Conservation (phyloP, 2,797 vertebrate species). For the Emydoidea blandingii region DNA sequence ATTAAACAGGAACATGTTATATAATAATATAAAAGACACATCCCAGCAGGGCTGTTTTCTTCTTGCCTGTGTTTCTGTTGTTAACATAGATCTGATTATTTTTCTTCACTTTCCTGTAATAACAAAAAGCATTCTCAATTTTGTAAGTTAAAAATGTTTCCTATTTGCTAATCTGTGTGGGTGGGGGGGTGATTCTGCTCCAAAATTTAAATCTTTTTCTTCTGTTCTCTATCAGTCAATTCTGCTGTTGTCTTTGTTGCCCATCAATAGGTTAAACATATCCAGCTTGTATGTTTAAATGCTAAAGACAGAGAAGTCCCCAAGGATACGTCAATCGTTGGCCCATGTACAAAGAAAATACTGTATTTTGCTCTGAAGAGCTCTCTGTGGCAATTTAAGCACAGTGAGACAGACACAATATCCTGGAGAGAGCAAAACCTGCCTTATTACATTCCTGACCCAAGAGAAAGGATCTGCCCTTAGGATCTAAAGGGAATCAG, state of each 20-base stretch:
- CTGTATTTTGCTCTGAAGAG: constrained; percentile 86
- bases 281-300: constrained; percentile 78
- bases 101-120: not conserved
- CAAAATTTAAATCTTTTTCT: constrained; percentile 12
- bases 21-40: not conserved
- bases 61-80: constrained; percentile 13
- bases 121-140: not conserved
- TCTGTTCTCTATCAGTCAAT: constrained; percentile 55
- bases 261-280: constrained; percentile 79
- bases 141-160: constrained; percentile 20
- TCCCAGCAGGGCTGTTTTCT: not conserved
- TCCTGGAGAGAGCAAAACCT: constrained; percentile 88
- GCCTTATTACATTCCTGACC: constrained; percentile 92
- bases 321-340: constrained; percentile 86
- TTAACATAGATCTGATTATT: not conserved
- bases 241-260: constrained; percentile 54
- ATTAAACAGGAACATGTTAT: not conserved
- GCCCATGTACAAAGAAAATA: constrained; percentile 88
- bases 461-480: constrained; percentile 82
- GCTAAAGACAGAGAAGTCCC: constrained; percentile 83
- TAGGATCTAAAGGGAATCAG: constrained; percentile 78
- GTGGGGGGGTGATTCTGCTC: not conserved
- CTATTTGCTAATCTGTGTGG: not conserved
- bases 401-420: constrained; percentile 92
- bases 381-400: constrained; percentile 88